These are phyloP conservation scores for Thysanoteuthis rhombus DNA, from an alignment of 2,888 invertebrate species.

Conservation along the genomic window DNA sequence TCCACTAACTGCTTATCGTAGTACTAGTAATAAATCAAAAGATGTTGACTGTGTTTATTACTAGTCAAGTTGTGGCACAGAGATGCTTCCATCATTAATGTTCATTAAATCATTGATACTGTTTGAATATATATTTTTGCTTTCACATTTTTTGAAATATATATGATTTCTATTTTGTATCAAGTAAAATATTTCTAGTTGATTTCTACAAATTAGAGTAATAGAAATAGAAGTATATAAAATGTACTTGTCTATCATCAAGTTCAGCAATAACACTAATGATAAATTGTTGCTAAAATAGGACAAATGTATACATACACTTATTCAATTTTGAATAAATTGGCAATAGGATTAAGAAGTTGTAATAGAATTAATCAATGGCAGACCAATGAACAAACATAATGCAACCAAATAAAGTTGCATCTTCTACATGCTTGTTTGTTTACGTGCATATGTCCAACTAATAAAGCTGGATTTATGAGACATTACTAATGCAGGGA, in stretches of 20 bases:
- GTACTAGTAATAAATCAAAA: background rate
- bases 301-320: background rate
- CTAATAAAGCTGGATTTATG: background rate
- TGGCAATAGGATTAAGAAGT: background rate
- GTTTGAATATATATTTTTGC: background rate
- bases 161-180: background rate
- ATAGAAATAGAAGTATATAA: background rate
- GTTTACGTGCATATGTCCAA: background rate
- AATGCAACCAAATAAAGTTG: background rate
- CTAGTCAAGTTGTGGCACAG: background rate
- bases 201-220: background rate
- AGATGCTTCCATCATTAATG: slow-evolving; percentile 12
- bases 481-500: background rate
- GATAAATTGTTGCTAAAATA: background rate
- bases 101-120: background rate
- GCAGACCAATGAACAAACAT: background rate
- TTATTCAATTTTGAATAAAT: background rate
- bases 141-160: background rate
- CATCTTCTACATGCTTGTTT: background rate
- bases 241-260: background rate
- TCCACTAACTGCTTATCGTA: background rate
- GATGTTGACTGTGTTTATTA: background rate
- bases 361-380: background rate
- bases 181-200: background rate
- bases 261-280: background rate